Conservation (phyloP, 2,888 invertebrate genomes). For the Eugnorisma glareosa region DNA sequence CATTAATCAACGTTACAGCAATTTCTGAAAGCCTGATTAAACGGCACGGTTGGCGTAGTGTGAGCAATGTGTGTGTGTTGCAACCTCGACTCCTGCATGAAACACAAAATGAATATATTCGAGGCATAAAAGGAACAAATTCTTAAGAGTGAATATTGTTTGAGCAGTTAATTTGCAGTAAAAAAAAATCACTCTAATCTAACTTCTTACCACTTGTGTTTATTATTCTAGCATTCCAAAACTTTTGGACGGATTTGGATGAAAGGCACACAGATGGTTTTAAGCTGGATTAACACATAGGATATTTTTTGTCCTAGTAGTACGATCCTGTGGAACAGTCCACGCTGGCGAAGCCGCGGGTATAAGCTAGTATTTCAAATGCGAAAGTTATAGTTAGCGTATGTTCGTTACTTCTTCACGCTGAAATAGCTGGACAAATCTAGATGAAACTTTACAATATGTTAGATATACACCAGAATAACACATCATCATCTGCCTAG, state of each 20-base stretch:
- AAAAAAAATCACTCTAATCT: background rate
- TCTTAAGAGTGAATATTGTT: too few relatives aligned
- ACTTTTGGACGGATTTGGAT: too few relatives aligned
- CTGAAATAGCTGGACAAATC: background rate
- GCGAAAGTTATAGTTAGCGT: background rate
- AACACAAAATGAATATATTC: too few relatives aligned
- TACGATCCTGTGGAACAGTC: background rate
- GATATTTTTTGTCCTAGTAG: background rate
- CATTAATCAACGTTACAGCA: constrained; percentile 3
- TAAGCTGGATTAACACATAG: background rate
- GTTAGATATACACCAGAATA: background rate
- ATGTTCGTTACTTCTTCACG: background rate
- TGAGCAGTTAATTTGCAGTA: background rate
- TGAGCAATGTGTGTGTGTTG: too few relatives aligned
- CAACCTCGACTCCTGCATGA: background rate
- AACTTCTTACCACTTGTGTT: background rate
- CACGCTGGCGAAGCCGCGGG: too few relatives aligned
- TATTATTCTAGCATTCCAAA: background rate
- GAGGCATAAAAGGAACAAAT: background rate
- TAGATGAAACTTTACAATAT: background rate
- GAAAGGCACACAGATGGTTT: too few relatives aligned
- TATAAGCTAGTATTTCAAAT: background rate
- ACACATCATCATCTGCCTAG: too few relatives aligned
- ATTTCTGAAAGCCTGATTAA: background rate
- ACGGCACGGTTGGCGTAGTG: background rate